phyloP scores from a whole-genome alignment of 2,888 invertebrate species.

The Torymus texanus region DNA sequence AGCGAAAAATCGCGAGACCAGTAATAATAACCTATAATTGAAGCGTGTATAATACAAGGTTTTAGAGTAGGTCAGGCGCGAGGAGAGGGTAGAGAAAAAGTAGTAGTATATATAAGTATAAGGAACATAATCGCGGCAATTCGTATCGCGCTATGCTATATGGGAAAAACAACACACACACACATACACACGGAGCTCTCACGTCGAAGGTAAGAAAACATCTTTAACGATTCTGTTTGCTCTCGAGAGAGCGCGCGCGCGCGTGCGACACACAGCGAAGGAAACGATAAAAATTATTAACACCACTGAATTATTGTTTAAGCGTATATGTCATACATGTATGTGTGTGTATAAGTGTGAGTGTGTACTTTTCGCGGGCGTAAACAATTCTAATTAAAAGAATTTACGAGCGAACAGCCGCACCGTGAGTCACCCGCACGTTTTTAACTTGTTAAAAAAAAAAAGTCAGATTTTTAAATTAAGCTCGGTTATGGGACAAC shows the following conservation, averaged over 20 bases:
- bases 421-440: conserved; percentile 20
- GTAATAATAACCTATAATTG: too few relatives aligned
- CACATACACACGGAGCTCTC: background rate
- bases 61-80: conserved; percentile 35
- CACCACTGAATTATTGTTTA: conserved; percentile 2
- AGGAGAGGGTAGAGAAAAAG: too few relatives aligned
- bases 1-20: too few relatives aligned
- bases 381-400: conserved; percentile 47
- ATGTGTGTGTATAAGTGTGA: background rate
- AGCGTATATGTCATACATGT: conserved; percentile 13
- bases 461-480: conserved; percentile 33
- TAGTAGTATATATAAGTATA: too few relatives aligned
- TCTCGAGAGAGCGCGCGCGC: too few relatives aligned
- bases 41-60: background rate
- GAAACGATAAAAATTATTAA: conserved; percentile 31
- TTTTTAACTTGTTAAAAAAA: conserved; percentile 52
- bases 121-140: conserved; percentile 9
- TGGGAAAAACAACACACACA: background rate
- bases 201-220: conserved; percentile 15
- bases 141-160: background rate
- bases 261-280: background rate
- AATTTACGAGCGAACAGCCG: conserved; percentile 13
- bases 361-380: background rate
- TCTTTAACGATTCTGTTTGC: conserved; percentile 25
- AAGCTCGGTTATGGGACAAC: conserved; percentile 22